A percentile compares a stretch with the other conserved stretches of the same genome.
phyloP scores from a whole-genome alignment of 2,113 vertebrate species.

The Hassar affinis region DNA sequence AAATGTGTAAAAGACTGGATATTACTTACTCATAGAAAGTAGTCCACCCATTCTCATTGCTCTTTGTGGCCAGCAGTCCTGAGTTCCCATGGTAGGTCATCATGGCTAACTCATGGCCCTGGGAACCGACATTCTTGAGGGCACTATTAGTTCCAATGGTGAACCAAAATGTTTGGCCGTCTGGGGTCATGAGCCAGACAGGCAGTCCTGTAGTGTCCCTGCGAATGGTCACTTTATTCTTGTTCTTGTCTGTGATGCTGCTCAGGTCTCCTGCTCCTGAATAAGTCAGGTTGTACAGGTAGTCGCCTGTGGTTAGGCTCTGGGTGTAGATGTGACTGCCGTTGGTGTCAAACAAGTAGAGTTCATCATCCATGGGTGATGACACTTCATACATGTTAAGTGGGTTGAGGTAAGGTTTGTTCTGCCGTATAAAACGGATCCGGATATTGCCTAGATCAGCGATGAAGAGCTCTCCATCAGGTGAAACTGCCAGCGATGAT shows the following conservation, averaged over 20 bases:
- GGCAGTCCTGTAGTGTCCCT: slow-evolving; percentile 92
- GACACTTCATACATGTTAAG: slow-evolving; percentile 95
- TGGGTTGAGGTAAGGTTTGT: slow-evolving; percentile 89
- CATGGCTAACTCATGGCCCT: slow-evolving; percentile 88
- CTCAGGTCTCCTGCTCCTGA: slow-evolving; percentile 84
- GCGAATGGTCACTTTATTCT: slow-evolving; percentile 83
- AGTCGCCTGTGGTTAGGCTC: slow-evolving; percentile 92
- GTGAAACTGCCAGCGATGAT: slow-evolving; percentile 88
- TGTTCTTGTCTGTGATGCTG: slow-evolving; percentile 89
- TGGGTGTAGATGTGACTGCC: slow-evolving; percentile 94
- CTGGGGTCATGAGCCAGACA: slow-evolving; percentile 89
- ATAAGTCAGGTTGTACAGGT: slow-evolving; percentile 95
- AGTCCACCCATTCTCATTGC: slow-evolving; percentile 95
- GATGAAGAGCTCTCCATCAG: slow-evolving; percentile 90
- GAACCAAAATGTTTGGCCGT: slow-evolving; percentile 94
- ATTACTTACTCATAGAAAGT: slow-evolving; percentile 96
- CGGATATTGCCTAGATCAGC: slow-evolving; percentile 94
- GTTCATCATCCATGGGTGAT: slow-evolving; percentile 91
- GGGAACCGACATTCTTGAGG: slow-evolving; percentile 87
- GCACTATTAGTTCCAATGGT: slow-evolving; percentile 95
- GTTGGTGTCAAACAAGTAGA: slow-evolving; percentile 93
- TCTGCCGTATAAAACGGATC: slow-evolving; percentile 90
- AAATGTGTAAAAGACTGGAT: neutral
- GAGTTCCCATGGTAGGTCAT: slow-evolving; percentile 97
- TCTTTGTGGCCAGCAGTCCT: slow-evolving; percentile 93